phyloP scores from a whole-genome alignment of 2,797 vertebrate species.

The Syndactyla subalaris region DNA sequence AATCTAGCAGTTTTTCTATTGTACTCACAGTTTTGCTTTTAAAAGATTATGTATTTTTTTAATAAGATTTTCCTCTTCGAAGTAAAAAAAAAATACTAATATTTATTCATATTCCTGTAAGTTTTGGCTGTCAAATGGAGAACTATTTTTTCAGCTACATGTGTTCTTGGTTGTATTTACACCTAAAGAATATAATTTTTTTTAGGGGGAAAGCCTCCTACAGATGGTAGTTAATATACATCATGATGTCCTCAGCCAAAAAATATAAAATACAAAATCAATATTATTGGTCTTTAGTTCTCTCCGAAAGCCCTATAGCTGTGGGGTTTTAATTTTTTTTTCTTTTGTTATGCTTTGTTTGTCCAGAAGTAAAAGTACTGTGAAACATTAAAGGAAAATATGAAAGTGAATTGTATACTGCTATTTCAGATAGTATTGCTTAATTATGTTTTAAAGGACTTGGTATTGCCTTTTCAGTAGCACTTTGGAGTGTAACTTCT shows the following conservation, averaged over 20 bases:
- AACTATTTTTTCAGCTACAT: slow-evolving; percentile 6
- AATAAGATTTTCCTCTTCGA: not conserved
- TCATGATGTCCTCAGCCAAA: not conserved
- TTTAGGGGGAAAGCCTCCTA: not conserved
- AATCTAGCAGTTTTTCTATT: slow-evolving; percentile 32
- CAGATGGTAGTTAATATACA: slow-evolving; percentile 2
- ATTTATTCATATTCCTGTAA: slow-evolving; percentile 53
- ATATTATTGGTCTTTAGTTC: not conserved
- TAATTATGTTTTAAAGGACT: not conserved
- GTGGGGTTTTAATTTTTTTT: not conserved
- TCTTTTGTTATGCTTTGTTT: not conserved
- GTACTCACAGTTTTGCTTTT: not conserved
- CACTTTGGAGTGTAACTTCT: not conserved
- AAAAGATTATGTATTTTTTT: not conserved
- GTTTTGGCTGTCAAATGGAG: slow-evolving; percentile 18
- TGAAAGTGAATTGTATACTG: not conserved
- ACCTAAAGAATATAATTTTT: not conserved
- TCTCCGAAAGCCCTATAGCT: not conserved
- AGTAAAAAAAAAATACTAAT: slow-evolving; percentile 23
- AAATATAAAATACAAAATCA: not conserved
- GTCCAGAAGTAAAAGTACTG: not conserved
- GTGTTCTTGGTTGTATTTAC: slow-evolving; percentile 11
- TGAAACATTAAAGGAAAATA: not conserved
- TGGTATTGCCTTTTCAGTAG: not conserved
- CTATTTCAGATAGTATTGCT: not conserved